phyloP scores from a whole-genome alignment of 2,797 vertebrate species.

The Epinephelus coioides region DNA sequence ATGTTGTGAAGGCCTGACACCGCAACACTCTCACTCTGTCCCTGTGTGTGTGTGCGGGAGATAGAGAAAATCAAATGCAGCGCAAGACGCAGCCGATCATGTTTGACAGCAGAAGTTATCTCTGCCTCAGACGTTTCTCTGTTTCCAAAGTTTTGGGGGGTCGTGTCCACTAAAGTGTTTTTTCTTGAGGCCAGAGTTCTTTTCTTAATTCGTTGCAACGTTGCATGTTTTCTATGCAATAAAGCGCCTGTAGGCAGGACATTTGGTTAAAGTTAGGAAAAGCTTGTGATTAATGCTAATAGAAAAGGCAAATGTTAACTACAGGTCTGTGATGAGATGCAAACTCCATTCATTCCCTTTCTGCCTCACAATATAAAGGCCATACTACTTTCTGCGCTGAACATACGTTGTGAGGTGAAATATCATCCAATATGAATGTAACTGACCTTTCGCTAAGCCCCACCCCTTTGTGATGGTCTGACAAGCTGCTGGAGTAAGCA shows the following conservation, averaged over 20 bases:
- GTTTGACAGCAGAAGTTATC: slow-evolving; percentile 27
- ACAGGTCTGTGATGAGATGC: neutral
- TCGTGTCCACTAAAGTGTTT: too few relatives aligned
- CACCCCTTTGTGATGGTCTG: too few relatives aligned
- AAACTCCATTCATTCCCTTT: neutral
- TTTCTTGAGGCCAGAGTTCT: too few relatives aligned
- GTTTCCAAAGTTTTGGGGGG: too few relatives aligned
- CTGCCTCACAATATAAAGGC: neutral
- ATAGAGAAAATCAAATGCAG: slow-evolving; percentile 32
- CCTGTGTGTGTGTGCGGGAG: neutral
- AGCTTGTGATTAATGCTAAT: neutral
- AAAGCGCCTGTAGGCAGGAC: neutral
- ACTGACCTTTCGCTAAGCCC: neutral
- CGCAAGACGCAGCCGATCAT: slow-evolving; percentile 15
- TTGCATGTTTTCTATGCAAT: too few relatives aligned
- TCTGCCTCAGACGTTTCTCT: neutral
- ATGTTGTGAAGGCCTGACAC: slow-evolving; percentile 59
- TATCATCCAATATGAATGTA: neutral
- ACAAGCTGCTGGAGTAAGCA: too few relatives aligned
- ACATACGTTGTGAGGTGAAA: neutral
- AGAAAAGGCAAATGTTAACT: neutral
- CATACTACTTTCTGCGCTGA: neutral
- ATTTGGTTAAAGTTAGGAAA: neutral
- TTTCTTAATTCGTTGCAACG: too few relatives aligned
- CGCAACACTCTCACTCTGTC: neutral